Conservation (phyloP, 2,113 vertebrate species). For the Bostrychus sinensis region DNA sequence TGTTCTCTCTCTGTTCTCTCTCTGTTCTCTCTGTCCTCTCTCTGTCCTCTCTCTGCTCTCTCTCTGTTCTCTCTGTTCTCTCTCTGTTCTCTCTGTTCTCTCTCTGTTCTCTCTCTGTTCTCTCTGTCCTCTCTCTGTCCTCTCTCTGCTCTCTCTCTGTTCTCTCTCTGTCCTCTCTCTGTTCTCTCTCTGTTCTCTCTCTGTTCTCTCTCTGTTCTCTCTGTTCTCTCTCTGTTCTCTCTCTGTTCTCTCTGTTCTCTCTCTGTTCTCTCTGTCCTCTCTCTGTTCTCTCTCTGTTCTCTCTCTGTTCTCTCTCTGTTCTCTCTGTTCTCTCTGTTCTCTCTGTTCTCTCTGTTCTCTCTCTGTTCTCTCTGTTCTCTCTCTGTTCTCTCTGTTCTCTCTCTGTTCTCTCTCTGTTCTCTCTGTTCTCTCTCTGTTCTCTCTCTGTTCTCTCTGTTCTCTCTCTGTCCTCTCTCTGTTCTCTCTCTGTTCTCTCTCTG, state of each 20-base stretch:
- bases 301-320: slow-evolving; percentile 41
- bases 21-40: no score
- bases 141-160: not conserved
- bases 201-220: not conserved
- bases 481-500: not conserved
- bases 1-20: no score
- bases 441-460: not conserved
- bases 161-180: not conserved
- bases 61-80: no score
- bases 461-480: not conserved
- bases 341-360: no score
- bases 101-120: no score
- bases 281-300: not conserved
- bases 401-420: not conserved
- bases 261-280: not conserved
- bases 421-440: not conserved
- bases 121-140: no score
- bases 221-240: not conserved
- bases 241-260: not conserved
- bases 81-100: not conserved
- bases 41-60: no score
- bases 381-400: not conserved
- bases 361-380: not conserved
- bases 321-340: no score
- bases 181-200: not conserved